Evolutionary conservation across 2,888 invertebrate species (phyloP), one percentile per base, ranked within the genome.

Genomic region (Frankliniella intonsa): DNA sequence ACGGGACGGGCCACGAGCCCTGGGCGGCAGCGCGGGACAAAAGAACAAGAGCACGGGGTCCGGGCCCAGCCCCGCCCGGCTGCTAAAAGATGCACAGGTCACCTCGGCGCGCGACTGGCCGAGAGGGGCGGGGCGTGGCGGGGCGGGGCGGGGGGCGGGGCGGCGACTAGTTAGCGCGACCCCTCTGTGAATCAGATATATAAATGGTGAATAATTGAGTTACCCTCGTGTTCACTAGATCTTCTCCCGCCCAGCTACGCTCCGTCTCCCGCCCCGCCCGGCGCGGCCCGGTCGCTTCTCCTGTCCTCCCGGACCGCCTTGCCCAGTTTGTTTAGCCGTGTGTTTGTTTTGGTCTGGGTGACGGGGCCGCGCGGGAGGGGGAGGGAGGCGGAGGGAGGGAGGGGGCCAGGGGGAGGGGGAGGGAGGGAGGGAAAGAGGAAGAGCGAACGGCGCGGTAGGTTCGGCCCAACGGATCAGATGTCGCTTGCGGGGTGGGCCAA

Each of bases 321-420:
- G 22, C 22, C 69, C 69, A 76, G 69, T 76, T 76, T 76, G 69
- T 76, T 76, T 76, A 76, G 69, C 69, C 69, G 69, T 76, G 25
- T 76, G 69, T 76, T 76, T 76, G 69, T 76, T 76, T 76, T 76
- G 69, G 69, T 76, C 69, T 76, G 69, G 69, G 69, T 76, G 69
- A 76, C 69, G 69, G 69, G 69, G 38, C 5, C 38, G 38, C 38
- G 2, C 62, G 62, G 69, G 69, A 22, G 69, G 69, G 69, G 69
- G 11, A 11, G 69, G 69, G 17, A 19, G 55, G 55, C 14, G 55
- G 55, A 55, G 8, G 55, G 55, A 17, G 14, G 17, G 55, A 55
- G 17, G 69, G 11, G 22, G 55, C 69, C 69, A 22, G 22, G n/a
- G 69, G 69, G 65, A 51, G 51, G 17, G 65, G 22, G 69, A 22